These are phyloP conservation scores for Melanostoma scalare DNA, from an alignment of 2,888 invertebrate species.

Conservation along the genomic window DNA sequence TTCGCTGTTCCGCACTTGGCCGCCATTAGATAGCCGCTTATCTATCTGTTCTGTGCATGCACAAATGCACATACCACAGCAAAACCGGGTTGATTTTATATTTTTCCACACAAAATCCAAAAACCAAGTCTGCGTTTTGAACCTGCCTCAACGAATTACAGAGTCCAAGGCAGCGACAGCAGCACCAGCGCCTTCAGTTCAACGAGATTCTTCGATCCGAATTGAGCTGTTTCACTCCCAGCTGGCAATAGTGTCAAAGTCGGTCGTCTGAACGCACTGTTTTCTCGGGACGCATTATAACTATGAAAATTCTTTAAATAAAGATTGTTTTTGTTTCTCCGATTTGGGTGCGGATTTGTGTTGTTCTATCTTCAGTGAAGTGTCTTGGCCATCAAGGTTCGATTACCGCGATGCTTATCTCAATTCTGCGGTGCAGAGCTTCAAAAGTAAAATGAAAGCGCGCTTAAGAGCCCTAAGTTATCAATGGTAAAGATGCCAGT, in stretches of 20 bases:
- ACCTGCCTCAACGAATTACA: slow-evolving; percentile 60
- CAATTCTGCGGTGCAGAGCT: slow-evolving; percentile 16
- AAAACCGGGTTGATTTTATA: slow-evolving; percentile 60
- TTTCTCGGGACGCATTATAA: slow-evolving; percentile 26
- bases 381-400: slow-evolving; percentile 34
- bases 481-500: slow-evolving; percentile 58
- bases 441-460: slow-evolving; percentile 48
- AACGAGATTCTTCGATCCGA: slow-evolving; percentile 68
- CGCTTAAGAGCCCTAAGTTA: slow-evolving; percentile 69
- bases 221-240: slow-evolving; percentile 61
- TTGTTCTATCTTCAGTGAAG: slow-evolving; percentile 43
- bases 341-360: slow-evolving; percentile 49
- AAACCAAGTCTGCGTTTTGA: slow-evolving; percentile 32
- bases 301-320: slow-evolving; percentile 16
- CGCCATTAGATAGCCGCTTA: slow-evolving; percentile 66
- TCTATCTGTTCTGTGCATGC: slow-evolving; percentile 36
- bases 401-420: slow-evolving; percentile 60
- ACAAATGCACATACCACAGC: slow-evolving; percentile 52
- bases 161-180: slow-evolving; percentile 31
- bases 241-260: slow-evolving; percentile 19
- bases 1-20: slow-evolving; percentile 43
- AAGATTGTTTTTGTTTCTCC: slow-evolving; percentile 45
- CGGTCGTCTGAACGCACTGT: slow-evolving; percentile 24
- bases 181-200: slow-evolving; percentile 61
- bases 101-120: slow-evolving; percentile 27